Evolutionary conservation across 2,113 vertebrate species (phyloP).

Genomic region (Lynx canadensis): DNA sequence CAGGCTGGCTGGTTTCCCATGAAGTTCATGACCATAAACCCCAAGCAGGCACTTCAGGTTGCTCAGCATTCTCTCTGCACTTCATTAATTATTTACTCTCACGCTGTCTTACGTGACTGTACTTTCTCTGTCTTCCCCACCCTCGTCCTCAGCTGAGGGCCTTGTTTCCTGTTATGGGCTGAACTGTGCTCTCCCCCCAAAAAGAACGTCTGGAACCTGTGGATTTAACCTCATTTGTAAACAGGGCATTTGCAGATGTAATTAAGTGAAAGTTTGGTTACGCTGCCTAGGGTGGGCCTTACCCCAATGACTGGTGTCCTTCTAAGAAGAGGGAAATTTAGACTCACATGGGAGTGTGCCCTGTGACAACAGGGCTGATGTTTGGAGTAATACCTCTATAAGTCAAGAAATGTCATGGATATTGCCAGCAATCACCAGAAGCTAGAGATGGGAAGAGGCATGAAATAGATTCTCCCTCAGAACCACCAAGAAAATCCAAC

Average conservation of each 20-base stretch:
- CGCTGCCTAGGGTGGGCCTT: neutral
- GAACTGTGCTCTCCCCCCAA: neutral
- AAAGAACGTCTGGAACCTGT: neutral
- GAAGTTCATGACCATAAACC: neutral
- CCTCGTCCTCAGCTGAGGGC: neutral
- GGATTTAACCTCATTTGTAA: neutral
- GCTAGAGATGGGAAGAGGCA: neutral
- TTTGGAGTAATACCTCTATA: neutral
- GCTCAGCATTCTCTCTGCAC: neutral
- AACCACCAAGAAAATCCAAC: neutral
- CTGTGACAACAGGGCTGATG: neutral
- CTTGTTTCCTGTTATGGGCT: neutral
- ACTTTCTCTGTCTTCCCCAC: neutral
- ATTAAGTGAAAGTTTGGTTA: neutral
- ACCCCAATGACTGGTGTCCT: neutral
- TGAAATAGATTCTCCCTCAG: neutral
- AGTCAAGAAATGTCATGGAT: neutral
- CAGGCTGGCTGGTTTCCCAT: neutral
- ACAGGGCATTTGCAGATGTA: neutral
- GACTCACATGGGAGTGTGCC: too few species aligned
- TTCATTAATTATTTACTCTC: neutral
- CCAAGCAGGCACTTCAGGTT: too few species aligned
- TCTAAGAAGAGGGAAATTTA: neutral
- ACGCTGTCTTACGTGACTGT: neutral
- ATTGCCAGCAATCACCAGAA: neutral